Percentiles rank a stretch among this genome's conserved stretches.
These are phyloP conservation scores for Microtus obscurus DNA, from an alignment of 2,797 vertebrate genomes.

Conservation along the genomic window DNA sequence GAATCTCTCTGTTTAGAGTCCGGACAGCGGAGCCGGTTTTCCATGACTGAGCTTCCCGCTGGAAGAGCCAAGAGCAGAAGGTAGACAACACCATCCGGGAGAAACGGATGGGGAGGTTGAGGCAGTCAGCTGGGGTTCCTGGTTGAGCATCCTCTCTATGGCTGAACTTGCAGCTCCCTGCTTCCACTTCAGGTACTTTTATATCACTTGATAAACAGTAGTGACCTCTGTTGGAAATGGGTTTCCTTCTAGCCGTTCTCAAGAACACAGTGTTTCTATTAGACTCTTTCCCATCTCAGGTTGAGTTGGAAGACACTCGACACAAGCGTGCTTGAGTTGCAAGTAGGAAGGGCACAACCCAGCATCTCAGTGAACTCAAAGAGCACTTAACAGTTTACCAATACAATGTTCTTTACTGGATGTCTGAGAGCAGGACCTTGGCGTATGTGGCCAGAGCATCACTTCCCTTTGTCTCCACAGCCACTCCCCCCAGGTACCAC, in stretches of 20 bases:
- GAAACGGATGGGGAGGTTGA: neutral
- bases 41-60: no score
- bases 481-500: rapidly evolving
- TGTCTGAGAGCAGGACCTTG: rapidly evolving
- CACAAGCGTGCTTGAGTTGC: neutral
- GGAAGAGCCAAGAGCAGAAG: neutral
- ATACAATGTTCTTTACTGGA: rapidly evolving
- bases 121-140: neutral
- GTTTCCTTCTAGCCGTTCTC: neutral
- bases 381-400: neutral
- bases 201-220: neutral
- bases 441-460: neutral
- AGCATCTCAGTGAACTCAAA: neutral
- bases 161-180: no score
- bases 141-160: neutral
- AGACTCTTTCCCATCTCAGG: neutral
- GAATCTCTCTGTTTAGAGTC: neutral
- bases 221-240: neutral
- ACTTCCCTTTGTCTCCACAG: neutral
- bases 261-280: neutral
- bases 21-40: neutral
- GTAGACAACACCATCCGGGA: no score
- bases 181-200: no score
- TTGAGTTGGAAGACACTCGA: neutral
- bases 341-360: neutral